Conservation (phyloP, 1,140 invertebrate genomes). For the Drosophila kepulauana region DNA sequence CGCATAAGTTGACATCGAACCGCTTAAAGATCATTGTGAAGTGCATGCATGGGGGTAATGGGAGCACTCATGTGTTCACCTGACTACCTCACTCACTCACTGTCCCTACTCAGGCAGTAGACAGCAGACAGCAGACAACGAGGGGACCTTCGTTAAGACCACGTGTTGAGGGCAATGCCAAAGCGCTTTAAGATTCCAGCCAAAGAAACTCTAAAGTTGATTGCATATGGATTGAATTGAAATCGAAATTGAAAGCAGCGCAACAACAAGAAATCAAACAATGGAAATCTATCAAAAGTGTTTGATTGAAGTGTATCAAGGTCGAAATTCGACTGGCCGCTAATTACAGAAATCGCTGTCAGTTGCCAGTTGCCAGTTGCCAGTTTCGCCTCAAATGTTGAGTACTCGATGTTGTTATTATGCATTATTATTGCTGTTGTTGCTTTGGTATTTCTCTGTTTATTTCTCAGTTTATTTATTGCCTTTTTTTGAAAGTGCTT, state of each 20-base stretch:
- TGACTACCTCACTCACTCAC: conserved; percentile 24
- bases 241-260: conserved; percentile 52
- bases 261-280: conserved; percentile 38
- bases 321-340: conserved; percentile 61
- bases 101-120: conserved; percentile 8
- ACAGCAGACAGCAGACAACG: neutral
- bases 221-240: conserved; percentile 38
- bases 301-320: conserved; percentile 82
- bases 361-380: conserved; percentile 57
- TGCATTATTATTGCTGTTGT: conserved; percentile 60
- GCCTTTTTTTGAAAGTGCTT: conserved; percentile 65
- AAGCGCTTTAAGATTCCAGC: conserved; percentile 35
- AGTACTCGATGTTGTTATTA: conserved; percentile 63
- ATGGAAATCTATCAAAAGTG: conserved; percentile 76
- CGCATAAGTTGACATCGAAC: conserved; percentile 19
- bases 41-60: conserved; percentile 14
- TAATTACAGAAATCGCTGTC: conserved; percentile 62
- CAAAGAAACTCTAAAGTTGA: conserved; percentile 17
- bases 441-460: conserved; percentile 9
- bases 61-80: conserved; percentile 15
- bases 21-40: conserved; percentile 14
- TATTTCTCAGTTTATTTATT: conserved; percentile 19
- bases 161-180: conserved; percentile 67
- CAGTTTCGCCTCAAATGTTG: conserved; percentile 38
- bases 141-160: conserved; percentile 7